phyloP scores from a whole-genome alignment of 2,113 vertebrate species.

The Eudyptes chrysolophus region DNA sequence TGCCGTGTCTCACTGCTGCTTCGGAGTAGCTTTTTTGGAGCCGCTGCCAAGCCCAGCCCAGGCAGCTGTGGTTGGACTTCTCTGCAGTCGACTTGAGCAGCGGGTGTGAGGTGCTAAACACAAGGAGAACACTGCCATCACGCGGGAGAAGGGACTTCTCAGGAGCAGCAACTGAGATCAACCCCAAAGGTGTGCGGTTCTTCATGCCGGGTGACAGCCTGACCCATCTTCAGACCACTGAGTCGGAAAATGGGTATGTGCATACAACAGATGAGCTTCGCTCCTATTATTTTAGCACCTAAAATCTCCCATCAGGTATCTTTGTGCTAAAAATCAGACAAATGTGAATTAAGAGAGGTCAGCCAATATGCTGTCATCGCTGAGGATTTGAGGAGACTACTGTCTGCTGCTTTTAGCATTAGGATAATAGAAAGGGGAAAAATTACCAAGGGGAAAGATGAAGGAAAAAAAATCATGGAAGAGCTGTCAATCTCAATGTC shows the following conservation, averaged over 20 bases:
- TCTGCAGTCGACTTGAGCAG: fast-evolving
- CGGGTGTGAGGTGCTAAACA: fast-evolving
- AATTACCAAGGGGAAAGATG: background rate
- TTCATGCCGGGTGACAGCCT: fast-evolving
- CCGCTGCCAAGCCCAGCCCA: background rate
- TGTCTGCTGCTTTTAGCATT: background rate
- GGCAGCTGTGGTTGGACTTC: fast-evolving
- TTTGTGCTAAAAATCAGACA: background rate
- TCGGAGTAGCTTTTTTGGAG: background rate
- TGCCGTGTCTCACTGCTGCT: background rate
- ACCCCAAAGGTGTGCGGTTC: fast-evolving
- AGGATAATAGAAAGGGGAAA: background rate
- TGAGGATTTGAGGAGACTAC: background rate
- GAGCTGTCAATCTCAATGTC: background rate
- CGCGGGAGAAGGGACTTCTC: background rate
- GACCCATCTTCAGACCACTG: background rate
- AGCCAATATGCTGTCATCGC: fast-evolving
- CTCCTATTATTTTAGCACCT: background rate
- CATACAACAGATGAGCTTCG: fast-evolving
- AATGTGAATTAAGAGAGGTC: background rate
- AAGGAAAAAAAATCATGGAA: background rate
- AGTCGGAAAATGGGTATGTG: fast-evolving
- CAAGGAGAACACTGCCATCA: slow-evolving; percentile 46
- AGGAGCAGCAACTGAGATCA: background rate
- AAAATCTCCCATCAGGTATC: background rate